Base-by-base conservation (phyloP, 2,888 invertebrate species). In the Agrochola macilenta region DNA sequence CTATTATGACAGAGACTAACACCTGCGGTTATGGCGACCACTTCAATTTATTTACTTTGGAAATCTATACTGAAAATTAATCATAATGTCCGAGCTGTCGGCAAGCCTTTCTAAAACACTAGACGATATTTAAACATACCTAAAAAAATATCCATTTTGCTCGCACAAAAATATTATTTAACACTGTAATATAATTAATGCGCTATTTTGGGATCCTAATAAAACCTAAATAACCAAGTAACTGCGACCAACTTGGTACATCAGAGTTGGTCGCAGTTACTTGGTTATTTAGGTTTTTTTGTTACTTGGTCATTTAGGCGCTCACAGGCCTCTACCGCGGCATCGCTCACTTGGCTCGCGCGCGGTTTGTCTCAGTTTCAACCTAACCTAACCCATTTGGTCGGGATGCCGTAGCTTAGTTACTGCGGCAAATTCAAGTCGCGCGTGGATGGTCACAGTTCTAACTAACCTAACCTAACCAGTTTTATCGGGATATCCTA, bases 1-100 rank as follows among this genome's bases (percentile, higher is more conserved):
- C 69, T 52, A 80, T 80, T 68, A 69, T 82, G 82, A 70, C 82
- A 74, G 75, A 73, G 58, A 39, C 49, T 70, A 30, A 74, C 75
- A 82, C 71, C 80, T 81, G 85, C 70, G 76, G 72, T 58, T 79
- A 66, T 54, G 57, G 68, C n/a, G 26, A 68, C 69, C 57, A 65
- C 64, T 76, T 78, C 43, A 66, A 68, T 78, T 76, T 82, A 73
- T 72, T 78, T 49, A 5, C 26, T 76, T 72, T 64, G 20, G 46
- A 76, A 64, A 74, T 75, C 63, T 77, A 71, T 57, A 64, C 46
- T n/a, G 23, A 61, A 72, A 83, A 63, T 66, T 66, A 54, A 74
- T 74, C 39, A 66, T 46, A 60, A 49, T 73, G 35, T 73, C 20
- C 43, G 30, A 73, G 35, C 30, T 30, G n/a, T n/a, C n/a, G n/a